These are phyloP conservation scores for Pimpla rufipes DNA, from an alignment of 2,888 invertebrate genomes.

Conservation along the genomic window DNA sequence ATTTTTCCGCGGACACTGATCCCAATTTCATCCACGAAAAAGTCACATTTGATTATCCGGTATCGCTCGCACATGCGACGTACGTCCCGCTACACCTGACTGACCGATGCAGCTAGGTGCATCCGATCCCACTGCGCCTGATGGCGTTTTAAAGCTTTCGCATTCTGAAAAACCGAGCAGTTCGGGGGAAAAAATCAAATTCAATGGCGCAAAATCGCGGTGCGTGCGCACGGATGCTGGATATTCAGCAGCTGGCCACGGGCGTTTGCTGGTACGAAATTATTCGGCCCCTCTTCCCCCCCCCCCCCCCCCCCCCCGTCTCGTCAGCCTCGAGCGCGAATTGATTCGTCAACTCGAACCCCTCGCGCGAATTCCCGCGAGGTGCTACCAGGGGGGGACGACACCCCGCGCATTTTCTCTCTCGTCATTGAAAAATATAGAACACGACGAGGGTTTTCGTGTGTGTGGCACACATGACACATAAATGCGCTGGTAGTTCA, in stretches of 20 bases:
- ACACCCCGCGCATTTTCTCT: not conserved
- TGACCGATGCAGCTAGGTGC: not conserved
- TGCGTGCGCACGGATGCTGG: not conserved
- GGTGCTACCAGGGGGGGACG: slow-evolving; percentile 17
- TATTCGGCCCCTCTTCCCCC: slow-evolving; percentile 47
- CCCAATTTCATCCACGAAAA: not conserved
- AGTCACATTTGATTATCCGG: not conserved
- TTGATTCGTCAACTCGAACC: slow-evolving; percentile 63
- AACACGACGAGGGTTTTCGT: not conserved
- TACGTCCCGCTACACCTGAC: not conserved
- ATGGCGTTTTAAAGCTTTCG: not conserved
- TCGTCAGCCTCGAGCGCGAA: slow-evolving; percentile 38
- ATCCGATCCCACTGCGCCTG: not conserved
- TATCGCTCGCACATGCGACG: not conserved
- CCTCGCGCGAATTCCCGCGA: slow-evolving; percentile 53
- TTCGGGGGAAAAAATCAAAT: not conserved
- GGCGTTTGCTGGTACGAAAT: slow-evolving; percentile 42
- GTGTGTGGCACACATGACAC: not conserved
- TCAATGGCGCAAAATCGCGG: slow-evolving; percentile 1
- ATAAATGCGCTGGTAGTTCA: slow-evolving; percentile 26
- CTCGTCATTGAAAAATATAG: slow-evolving; percentile 28
- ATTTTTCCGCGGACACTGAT: no score
- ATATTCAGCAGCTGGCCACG: slow-evolving; percentile 25
- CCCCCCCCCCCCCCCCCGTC: slow-evolving; percentile 25
- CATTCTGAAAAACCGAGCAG: not conserved